phyloP scores from a whole-genome alignment of 2,113 vertebrate genomes.

The Neodon shergylaensis region DNA sequence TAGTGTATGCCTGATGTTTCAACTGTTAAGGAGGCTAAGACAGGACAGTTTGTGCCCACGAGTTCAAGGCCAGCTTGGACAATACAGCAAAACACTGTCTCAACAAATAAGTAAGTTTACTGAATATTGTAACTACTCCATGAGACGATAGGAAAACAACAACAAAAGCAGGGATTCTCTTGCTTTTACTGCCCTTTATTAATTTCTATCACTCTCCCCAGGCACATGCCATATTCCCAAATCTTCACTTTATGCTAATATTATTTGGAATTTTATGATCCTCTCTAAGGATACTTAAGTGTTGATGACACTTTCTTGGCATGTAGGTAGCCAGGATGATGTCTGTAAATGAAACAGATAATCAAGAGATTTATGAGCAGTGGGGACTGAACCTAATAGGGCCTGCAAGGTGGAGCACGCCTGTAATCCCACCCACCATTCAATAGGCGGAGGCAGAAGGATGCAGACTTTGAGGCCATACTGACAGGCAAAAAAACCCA shows the following conservation, averaged over 20 bases:
- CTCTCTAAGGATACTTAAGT: background rate
- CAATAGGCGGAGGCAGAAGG: background rate
- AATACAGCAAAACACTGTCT: background rate
- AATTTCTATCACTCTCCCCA: background rate
- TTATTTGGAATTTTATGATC: constrained; percentile 25
- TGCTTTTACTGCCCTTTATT: background rate
- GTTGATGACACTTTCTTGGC: background rate
- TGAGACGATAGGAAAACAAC: background rate
- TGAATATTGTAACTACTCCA: background rate
- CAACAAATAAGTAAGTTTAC: background rate
- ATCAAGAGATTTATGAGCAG: background rate
- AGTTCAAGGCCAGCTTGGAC: background rate
- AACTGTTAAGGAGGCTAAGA: background rate
- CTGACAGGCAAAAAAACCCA: too few relatives aligned
- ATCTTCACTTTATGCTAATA: constrained; percentile 15
- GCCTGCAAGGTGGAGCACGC: background rate
- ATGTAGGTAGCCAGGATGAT: background rate
- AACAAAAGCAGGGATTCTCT: background rate
- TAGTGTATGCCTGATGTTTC: too few relatives aligned
- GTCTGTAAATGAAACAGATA: background rate
- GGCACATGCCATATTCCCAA: background rate
- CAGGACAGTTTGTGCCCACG: background rate
- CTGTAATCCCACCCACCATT: background rate
- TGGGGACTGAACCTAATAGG: background rate
- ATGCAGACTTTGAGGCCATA: background rate